Evolutionary conservation across 2,797 vertebrate species (phyloP).

Genomic region (Malurus splendens): DNA sequence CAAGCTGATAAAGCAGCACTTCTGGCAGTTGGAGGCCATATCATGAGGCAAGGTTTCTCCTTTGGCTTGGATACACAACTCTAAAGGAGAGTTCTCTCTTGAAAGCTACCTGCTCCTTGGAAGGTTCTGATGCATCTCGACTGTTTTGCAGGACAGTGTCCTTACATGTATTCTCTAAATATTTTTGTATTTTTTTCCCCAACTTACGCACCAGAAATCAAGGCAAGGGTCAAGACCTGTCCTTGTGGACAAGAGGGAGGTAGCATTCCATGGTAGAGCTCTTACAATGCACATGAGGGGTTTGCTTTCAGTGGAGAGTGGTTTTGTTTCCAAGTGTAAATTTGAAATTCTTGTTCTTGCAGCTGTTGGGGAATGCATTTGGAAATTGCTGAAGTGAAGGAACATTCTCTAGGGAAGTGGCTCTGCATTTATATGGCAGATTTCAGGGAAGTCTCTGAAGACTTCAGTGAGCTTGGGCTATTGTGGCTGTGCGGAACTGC

Average conservation of each 20-base stretch:
- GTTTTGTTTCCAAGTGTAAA: neutral
- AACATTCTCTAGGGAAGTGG: rapidly evolving
- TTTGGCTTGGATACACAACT: neutral
- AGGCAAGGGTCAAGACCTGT: neutral
- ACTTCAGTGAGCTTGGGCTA: neutral
- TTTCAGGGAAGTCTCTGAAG: neutral
- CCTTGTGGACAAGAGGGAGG: too few relatives aligned
- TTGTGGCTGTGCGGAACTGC: neutral
- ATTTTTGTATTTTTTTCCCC: neutral
- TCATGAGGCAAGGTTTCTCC: neutral
- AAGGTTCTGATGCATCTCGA: neutral
- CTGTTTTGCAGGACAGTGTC: rapidly evolving
- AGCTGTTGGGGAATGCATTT: neutral
- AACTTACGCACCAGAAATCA: neutral
- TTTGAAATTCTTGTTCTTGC: neutral
- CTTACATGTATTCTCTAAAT: too few relatives aligned
- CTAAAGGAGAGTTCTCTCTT: neutral
- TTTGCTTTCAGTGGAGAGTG: neutral
- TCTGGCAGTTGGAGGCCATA: rapidly evolving
- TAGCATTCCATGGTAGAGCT: neutral
- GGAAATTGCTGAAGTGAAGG: neutral
- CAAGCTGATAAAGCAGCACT: neutral
- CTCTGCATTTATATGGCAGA: neutral
- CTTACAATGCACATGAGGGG: neutral
- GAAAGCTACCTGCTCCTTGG: neutral